A percentile compares a stretch with the other conserved stretches of the same genome.
phyloP scores from a whole-genome alignment of 2,113 vertebrate genomes.

The Chionis minor region DNA sequence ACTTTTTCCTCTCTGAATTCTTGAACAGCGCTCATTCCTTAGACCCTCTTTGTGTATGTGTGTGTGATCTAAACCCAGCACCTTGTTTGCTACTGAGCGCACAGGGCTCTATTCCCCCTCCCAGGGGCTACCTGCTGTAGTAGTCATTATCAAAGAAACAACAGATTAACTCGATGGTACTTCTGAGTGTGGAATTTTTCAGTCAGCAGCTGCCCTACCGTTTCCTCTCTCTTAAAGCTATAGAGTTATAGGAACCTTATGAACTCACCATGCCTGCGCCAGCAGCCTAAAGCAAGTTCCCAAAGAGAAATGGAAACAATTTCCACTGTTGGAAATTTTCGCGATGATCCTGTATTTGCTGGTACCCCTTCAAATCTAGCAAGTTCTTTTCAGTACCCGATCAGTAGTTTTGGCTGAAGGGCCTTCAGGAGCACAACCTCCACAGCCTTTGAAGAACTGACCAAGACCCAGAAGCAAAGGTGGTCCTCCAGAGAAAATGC shows the following conservation, averaged over 20 bases:
- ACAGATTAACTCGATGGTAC: neutral
- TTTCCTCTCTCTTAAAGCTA: neutral
- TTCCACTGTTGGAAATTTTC: neutral
- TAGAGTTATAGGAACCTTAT: neutral
- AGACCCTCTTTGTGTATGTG: neutral
- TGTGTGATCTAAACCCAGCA: neutral
- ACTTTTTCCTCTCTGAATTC: neutral
- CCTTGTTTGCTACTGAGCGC: neutral
- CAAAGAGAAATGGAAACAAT: neutral
- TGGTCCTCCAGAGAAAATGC: rapidly evolving
- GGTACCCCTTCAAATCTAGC: neutral
- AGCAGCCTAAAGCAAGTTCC: neutral
- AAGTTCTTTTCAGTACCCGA: neutral
- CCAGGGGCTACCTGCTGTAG: neutral
- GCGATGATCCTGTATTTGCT: neutral
- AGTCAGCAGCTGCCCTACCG: neutral
- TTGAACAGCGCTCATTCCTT: neutral
- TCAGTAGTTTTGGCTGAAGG: neutral
- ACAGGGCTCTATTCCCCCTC: neutral
- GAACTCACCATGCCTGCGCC: neutral
- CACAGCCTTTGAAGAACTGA: neutral
- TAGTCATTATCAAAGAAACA: neutral
- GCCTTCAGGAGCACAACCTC: neutral
- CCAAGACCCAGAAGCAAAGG: neutral
- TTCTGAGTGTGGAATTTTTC: neutral